Base-by-base conservation (phyloP, 2,888 invertebrate species). In the Aquatica leii region DNA sequence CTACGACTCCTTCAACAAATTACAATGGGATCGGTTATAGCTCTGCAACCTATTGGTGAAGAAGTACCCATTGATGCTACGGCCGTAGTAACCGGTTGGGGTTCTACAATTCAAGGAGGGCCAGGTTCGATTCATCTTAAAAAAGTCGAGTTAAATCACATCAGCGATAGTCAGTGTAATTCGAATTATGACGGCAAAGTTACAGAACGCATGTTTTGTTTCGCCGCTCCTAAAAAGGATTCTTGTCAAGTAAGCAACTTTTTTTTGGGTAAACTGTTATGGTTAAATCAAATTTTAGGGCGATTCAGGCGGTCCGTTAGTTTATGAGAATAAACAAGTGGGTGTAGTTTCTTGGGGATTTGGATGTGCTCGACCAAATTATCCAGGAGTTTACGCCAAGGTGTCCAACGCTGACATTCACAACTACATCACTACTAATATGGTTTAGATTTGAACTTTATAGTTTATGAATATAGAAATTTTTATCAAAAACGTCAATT, bases 111-210 rank as follows among this genome's bases (percentile, higher is more conserved):
- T 20, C 40, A 35, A 12, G 73, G 71, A 12, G 77, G 75, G 9
- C 2, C n/a, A 0, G 62, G 66, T 1, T 73, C 77, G 15, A 57
- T 9, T 1, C 15, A 59, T 12, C 69, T 82, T 1, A 78, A 79
- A 71, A 73, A 72, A 3, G 78, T 74, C 1, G 17, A 69, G 3
- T 74, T 81, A 8, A 58, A 68, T 9, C 75, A 78, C 31, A 69
- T 76, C 2, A 61, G 62, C 62, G 73, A 74, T 21, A 57, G 40
- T 0, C 72, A 74, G 15, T 81, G 81, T 56, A 67, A 64, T n/a
- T n/a, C n/a, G 9, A 31, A 31, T 5, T 5, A 5, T 31, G 5
- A 31, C 9, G 9, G 9, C 9, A 31, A 9, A 5, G 9, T 31
- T 31, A 31, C 34, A 6, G 34, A 31, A 5, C 5, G 34, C 34